Percentiles rank a stretch among this genome's conserved stretches.
Evolutionary conservation across 2,797 vertebrate genomes (phyloP).

Genomic region (Heliangelus exortis): DNA sequence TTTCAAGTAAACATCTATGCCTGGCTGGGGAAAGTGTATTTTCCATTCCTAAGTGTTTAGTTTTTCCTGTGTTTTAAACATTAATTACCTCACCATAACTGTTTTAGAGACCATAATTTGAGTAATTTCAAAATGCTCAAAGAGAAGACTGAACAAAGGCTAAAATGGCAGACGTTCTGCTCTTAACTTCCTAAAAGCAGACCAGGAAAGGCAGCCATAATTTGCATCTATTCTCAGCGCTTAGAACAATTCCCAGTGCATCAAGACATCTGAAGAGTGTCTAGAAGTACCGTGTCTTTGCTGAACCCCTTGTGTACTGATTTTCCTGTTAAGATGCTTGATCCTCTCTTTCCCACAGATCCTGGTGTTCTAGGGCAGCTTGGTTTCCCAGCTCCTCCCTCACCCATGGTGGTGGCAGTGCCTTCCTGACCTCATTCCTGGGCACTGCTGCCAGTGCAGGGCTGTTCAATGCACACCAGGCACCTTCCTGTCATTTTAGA

Average conservation of each 20-base stretch:
- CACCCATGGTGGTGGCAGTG: too few species aligned
- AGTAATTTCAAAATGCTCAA: neutral
- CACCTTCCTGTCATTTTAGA: neutral
- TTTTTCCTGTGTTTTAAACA: neutral
- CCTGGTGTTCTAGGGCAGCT: neutral
- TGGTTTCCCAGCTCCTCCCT: fast-evolving
- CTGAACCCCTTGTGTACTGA: neutral
- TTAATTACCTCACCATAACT: neutral
- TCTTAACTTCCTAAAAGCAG: neutral
- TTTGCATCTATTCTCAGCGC: neutral
- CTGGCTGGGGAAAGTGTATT: neutral
- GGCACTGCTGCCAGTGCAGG: neutral
- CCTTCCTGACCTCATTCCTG: neutral
- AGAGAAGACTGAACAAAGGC: neutral
- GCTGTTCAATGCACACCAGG: neutral
- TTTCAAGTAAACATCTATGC: neutral
- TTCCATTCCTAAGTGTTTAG: neutral
- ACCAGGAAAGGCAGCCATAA: neutral
- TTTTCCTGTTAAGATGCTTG: neutral
- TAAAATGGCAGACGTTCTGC: neutral
- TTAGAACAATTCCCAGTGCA: neutral
- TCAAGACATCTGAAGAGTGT: neutral
- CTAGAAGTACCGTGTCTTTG: neutral
- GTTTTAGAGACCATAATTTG: neutral
- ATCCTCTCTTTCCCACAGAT: neutral